These are phyloP conservation scores for Yponomeuta plumbellus DNA, from an alignment of 2,888 invertebrate genomes.

Conservation along the genomic window DNA sequence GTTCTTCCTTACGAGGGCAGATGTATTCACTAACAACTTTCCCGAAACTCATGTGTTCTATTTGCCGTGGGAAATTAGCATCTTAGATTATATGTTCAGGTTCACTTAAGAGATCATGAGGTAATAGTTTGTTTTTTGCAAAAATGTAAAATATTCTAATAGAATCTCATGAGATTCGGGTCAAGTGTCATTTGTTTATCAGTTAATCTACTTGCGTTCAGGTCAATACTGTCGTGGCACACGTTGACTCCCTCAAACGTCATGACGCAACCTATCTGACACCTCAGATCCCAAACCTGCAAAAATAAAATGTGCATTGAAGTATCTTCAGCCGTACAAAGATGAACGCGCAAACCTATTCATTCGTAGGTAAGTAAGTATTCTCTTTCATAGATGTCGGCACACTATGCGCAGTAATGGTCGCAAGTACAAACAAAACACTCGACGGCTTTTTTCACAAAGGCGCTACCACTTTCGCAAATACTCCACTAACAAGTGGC, in stretches of 20 bases:
- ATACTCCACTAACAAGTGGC: background rate
- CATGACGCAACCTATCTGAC: conserved; percentile 66
- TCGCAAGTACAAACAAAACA: background rate
- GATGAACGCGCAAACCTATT: background rate
- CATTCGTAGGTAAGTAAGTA: background rate
- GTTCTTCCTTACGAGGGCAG: no score
- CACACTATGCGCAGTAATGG: background rate
- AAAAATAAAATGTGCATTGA: conserved; percentile 4
- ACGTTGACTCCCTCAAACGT: conserved; percentile 76
- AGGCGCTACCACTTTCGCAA: background rate
- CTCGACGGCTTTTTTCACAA: background rate
- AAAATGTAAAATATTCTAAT: no score
- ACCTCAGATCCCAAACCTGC: conserved; percentile 77
- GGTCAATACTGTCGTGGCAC: conserved; percentile 74
- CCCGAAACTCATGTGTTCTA: no score
- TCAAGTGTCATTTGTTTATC: no score
- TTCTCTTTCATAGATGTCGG: background rate
- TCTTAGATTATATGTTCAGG: no score
- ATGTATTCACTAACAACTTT: no score
- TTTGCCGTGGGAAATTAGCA: no score
- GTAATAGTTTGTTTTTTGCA: no score
- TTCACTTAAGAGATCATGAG: no score
- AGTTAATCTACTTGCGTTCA: conserved; percentile 55
- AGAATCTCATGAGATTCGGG: no score
- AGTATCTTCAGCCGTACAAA: background rate